Evolutionary conservation across 2,888 invertebrate genomes (phyloP), one percentile per base, ranked within the genome.

Genomic region (Drosophila kambysellisi): DNA sequence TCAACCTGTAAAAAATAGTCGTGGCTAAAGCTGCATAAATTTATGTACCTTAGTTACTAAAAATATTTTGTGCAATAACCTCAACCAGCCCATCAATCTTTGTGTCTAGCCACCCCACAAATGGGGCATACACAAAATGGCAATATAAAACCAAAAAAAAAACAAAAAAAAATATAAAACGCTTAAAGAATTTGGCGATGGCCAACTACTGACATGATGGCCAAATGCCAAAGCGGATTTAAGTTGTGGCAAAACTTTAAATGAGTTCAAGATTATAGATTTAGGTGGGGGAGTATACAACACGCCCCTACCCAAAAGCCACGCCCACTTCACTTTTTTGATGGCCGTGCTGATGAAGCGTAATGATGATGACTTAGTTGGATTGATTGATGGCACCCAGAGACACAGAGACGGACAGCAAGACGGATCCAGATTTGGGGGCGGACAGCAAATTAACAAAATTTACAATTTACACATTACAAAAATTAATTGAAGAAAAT

Each of bases 211-310:
- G 67, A 74, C 70, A 66, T 61, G 82, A 76, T 67, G 82, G 87
- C 87, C 76, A 73, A 83, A 69, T 83, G 67, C 82, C 84, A 88
- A 84, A 82, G 78, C 70, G 88, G 85, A 82, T 85, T 89, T 82
- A 82, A 82, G 75, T 89, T 89, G 73, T 78, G 66, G 59, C 53
- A 51, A 84, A 85, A 85, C 88, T 85, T 85, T 85, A 85, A 89
- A 89, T 85, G 89, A 89, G 89, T 89, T 85, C 76, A 89, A 88
- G 73, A 70, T 83, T 80, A 72, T 69, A 54, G 82, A 87, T 83
- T 86, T 81, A 39, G 74, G 74, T 58, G 3, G 17, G 8, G 46
- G 20, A 20, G 46, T 0, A 0, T 0, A 46, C 43, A 29, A 17
- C n/a, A 37, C 43, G 33, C 29, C 35, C 5, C 8, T 20, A 8